These are phyloP conservation scores for Chaenodraco wilsoni DNA, from an alignment of 2,797 vertebrate genomes.

Conservation along the genomic window DNA sequence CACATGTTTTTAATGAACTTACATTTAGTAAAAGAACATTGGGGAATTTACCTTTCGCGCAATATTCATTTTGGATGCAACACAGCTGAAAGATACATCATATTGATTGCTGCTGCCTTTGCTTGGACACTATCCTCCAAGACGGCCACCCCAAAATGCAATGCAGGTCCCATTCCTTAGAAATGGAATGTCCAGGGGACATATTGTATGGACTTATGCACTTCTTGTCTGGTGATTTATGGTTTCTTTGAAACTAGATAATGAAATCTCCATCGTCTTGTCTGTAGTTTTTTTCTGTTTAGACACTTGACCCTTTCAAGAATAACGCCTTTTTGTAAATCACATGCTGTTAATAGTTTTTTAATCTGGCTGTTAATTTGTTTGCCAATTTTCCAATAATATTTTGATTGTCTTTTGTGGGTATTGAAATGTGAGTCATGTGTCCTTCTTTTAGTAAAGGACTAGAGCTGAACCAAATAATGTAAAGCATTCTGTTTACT, in stretches of 20 bases:
- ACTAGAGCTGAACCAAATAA: neutral
- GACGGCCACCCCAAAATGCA: no score
- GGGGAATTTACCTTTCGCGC: no score
- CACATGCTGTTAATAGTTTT: conserved; percentile 86
- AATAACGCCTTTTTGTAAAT: conserved; percentile 75
- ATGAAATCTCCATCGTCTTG: conserved; percentile 41
- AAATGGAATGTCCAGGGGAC: neutral
- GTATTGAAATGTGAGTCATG: conserved; percentile 29
- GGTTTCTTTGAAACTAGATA: conserved; percentile 83
- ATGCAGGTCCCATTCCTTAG: no score
- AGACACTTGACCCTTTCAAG: conserved; percentile 65
- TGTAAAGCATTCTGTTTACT: neutral
- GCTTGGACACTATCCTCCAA: no score
- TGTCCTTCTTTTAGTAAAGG: conserved; percentile 3
- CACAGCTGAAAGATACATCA: no score
- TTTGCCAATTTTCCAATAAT: conserved; percentile 50
- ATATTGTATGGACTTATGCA: neutral
- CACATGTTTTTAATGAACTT: no score
- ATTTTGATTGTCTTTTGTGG: conserved; percentile 49
- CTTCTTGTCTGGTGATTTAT: conserved; percentile 68
- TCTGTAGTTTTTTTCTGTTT: conserved; percentile 40
- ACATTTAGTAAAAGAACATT: no score
- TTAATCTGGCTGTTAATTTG: conserved; percentile 80
- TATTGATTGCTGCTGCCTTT: no score
- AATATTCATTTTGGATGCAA: no score